Evolutionary conservation across 2,888 invertebrate species (phyloP), one percentile per base, ranked within the genome.

Genomic region (Trichogramma evanescens): DNA sequence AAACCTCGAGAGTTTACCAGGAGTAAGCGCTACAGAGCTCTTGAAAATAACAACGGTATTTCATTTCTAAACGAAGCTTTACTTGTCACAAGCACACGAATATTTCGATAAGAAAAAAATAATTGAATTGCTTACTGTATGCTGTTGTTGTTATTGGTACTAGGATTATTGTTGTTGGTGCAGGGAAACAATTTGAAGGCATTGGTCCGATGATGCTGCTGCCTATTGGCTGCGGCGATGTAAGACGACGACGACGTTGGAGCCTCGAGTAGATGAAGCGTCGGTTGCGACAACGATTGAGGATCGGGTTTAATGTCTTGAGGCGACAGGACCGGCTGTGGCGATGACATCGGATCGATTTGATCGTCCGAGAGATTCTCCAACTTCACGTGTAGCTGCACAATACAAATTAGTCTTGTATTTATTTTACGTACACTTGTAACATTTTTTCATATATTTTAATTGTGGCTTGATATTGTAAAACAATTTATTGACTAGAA

Each of bases 281-380:
- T 84, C 72, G 81, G 85, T 1, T 78, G 74, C 6, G 79, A 75
- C 58, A 26, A 26, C 67, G 69, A 78, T 26, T 80, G 68, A 7
- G 77, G 86, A 78, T 90, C 90, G 69, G 88, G 89, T 79, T 90
- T 90, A 73, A 90, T 89, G 79, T 90, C 63, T 43, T 64, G 63
- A 4, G 63, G 63, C 51, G 63, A 64, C 6, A 64, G 49, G 5
- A 61, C 61, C 7, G 61, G 63, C 39, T 64, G 63, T 1, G 63
- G 61, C 8, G 63, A 64, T 73, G 89, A 82, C 65, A 89, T 81
- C 65, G 89, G 88, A 66, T 88, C 86, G 26, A 5, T 10, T 13
- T 48, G 48, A 48, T 63, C 63, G 7, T 63, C 58, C 63, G 86
- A 83, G 43, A 70, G 85, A 68, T 87, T 87, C 68, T 88, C 86